These are phyloP conservation scores for Ips typographus DNA, from an alignment of 1,140 invertebrate species.

Conservation along the genomic window DNA sequence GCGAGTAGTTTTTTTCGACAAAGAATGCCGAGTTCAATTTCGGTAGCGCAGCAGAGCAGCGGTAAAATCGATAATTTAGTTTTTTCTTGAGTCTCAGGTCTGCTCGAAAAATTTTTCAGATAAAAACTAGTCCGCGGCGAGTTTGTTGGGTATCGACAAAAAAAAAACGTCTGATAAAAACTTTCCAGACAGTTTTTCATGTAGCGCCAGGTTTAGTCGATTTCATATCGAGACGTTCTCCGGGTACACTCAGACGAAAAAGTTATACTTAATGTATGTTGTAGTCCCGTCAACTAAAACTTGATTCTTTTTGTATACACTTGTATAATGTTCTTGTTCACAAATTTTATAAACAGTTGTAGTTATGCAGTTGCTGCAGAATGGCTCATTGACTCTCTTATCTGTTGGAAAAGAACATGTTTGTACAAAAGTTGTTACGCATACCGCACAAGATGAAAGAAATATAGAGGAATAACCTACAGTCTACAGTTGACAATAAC, in stretches of 20 bases:
- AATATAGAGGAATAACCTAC: too few relatives aligned
- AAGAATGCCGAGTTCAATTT: conserved; percentile 46
- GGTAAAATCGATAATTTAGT: conserved; percentile 47
- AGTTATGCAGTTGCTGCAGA: too few relatives aligned
- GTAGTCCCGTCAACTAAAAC: conserved; percentile 21
- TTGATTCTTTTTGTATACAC: background rate
- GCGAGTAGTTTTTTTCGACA: conserved; percentile 32
- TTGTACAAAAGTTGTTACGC: too few relatives aligned
- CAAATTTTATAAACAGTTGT: background rate
- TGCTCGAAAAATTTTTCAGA: conserved; percentile 44
- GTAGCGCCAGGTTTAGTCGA: conserved; percentile 42
- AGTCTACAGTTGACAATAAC: too few relatives aligned
- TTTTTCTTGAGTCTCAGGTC: conserved; percentile 37
- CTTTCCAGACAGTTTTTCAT: conserved; percentile 48
- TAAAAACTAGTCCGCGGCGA: conserved; percentile 48
- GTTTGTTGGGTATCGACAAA: conserved; percentile 42
- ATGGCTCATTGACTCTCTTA: too few relatives aligned
- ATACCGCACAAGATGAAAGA: too few relatives aligned
- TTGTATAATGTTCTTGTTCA: background rate
- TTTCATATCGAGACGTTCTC: conserved; percentile 40
- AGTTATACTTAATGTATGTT: conserved; percentile 23
- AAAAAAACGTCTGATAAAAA: conserved; percentile 44
- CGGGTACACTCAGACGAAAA: conserved; percentile 30
- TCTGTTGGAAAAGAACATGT: too few relatives aligned
- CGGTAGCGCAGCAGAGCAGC: conserved; percentile 39